Conservation (phyloP, 2,888 invertebrate species). For the Sminthurides aquaticus region DNA sequence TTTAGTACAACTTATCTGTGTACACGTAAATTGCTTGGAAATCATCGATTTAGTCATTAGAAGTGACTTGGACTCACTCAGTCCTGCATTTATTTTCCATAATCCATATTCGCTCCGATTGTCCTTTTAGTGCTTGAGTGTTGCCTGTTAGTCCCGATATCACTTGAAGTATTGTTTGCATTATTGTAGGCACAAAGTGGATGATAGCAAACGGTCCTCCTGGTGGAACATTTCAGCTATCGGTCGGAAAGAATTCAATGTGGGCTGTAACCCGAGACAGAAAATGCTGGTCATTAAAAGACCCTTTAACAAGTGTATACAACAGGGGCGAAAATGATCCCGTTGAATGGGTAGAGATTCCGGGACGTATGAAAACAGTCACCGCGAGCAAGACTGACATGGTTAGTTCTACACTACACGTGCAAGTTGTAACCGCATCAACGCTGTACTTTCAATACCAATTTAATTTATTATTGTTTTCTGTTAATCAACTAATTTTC, state of each 20-base stretch:
- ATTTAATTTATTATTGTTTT: no score
- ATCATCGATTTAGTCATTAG: no score
- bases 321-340: conserved; percentile 9
- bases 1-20: no score
- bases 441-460: no score
- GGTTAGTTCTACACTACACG: conserved; percentile 17
- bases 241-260: conserved; percentile 70
- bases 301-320: background rate
- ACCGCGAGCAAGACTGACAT: conserved; percentile 36
- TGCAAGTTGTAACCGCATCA: background rate
- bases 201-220: conserved; percentile 50
- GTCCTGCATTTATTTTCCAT: no score
- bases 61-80: no score
- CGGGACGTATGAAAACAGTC: conserved; percentile 37
- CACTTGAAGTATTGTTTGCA: no score
- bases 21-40: no score
- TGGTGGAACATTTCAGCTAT: conserved; percentile 54
- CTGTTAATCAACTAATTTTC: no score
- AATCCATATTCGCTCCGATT: no score
- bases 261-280: conserved; percentile 72
- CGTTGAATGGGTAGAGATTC: conserved; percentile 41
- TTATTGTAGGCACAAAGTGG: conserved; percentile 63
- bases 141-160: no score
- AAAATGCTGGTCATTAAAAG: conserved; percentile 41
- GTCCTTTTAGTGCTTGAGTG: no score